Base-by-base conservation (phyloP, 2,797 vertebrate species). In the Oophaga sylvatica region DNA sequence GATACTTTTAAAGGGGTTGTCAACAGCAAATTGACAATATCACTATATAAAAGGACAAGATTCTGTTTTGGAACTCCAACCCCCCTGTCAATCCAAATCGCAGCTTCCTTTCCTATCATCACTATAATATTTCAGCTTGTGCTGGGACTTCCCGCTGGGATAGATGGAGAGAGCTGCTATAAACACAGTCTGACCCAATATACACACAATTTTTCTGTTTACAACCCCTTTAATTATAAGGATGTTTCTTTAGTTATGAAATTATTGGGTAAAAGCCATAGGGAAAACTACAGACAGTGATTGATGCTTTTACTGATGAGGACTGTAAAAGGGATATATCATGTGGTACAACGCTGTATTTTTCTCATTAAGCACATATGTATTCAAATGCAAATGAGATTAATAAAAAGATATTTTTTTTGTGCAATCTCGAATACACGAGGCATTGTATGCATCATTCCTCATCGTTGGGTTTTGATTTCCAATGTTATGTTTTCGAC, bases 211-310 rank as follows among this genome's bases (percentile, higher is more conserved):
- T 35, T 71, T 73, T 22, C 2, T 73, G 71, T 22, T 73, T 11
- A 73, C 71, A 41, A 22, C 29, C 19, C 8, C 70, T 73, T 73
- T 45, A 53, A 73, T 1, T 48, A 16, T 20, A 16, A 17, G 56
- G 31, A 29, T 31, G 26, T 59, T 59, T 62, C 6, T 80, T 3
- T 41, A 71, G 35, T 41, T 60, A 31, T 60, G 2, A 35, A 80
- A 20, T 17, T 65, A 45, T 65, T 48, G 31, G 20, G 59, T 45
- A 63, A 67, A 81, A 81, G 80, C 62, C 80, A 81, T 81, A 77
- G 45, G 48, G 31, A 3, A 13, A 48, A 67, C 41, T 41, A 41
- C n/a, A 81, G 35, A 19, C 80, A 67, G 60, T 48, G 22, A 81
- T 20, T 48, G 35, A 5, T 20, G 78, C 6, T 57, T 59, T 57